phyloP scores from a whole-genome alignment of 2,797 vertebrate species.

The Leuciscus waleckii region DNA sequence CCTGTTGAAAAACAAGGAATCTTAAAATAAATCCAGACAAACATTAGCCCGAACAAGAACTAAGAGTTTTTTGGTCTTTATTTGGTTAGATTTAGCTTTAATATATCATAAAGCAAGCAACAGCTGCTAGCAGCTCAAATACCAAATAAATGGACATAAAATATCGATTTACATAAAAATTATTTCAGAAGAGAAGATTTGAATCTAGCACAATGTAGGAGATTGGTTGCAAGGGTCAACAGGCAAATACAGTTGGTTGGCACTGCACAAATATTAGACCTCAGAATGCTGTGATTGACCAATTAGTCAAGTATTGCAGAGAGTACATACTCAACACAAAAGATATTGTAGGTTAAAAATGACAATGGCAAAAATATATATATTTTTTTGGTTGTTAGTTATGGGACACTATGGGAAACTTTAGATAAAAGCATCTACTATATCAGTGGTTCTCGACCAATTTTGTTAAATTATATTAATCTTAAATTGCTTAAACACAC shows the following conservation, averaged over 20 bases:
- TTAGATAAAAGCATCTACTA: no score
- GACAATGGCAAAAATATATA: no score
- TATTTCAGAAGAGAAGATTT: background rate
- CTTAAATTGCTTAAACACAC: background rate
- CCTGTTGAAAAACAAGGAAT: slow-evolving; percentile 70
- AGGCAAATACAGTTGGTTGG: background rate
- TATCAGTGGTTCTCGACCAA: background rate
- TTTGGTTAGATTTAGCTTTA: background rate
- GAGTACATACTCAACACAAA: background rate
- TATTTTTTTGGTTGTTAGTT: background rate
- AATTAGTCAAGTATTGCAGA: background rate
- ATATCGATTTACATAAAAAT: background rate
- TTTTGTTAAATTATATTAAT: background rate
- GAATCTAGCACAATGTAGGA: background rate
- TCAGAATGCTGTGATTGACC: background rate
- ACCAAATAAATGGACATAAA: background rate
- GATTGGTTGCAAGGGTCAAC: background rate
- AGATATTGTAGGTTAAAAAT: background rate
- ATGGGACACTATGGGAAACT: background rate
- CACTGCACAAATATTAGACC: background rate
- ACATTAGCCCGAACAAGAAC: slow-evolving; percentile 3
- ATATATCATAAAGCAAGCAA: background rate
- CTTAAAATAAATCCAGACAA: background rate
- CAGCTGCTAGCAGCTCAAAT: background rate
- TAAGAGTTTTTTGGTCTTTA: background rate